Conservation (phyloP, 2,113 vertebrate species). For the Choloepus hoffmanni region DNA sequence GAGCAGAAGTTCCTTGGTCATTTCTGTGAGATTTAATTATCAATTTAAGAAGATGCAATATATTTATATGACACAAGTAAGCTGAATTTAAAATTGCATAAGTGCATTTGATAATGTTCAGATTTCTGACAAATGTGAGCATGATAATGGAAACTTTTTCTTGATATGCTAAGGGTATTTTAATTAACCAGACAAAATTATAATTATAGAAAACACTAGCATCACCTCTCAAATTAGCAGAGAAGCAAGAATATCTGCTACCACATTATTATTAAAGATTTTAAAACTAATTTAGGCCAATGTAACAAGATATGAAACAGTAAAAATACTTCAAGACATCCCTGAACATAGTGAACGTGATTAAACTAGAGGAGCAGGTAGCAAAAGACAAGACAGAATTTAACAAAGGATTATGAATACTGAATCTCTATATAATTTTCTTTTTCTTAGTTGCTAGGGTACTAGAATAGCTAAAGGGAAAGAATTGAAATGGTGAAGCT, state of each 20-base stretch:
- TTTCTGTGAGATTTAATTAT: background rate
- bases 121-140: background rate
- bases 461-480: too few species aligned
- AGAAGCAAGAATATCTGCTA: background rate
- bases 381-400: too few species aligned
- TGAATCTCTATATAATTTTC: too few species aligned
- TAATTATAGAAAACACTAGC: background rate
- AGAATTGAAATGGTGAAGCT: too few species aligned
- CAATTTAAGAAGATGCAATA: background rate
- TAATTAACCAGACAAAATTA: background rate
- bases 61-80: background rate
- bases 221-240: background rate
- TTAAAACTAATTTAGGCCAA: background rate
- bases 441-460: too few species aligned
- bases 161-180: background rate
- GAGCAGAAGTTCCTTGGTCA: background rate
- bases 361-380: too few species aligned
- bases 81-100: background rate
- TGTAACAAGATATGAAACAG: background rate
- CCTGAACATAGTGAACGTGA: too few species aligned
- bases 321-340: background rate
- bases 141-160: background rate
- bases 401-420: too few species aligned
- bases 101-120: background rate
- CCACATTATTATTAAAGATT: background rate